phyloP scores from a whole-genome alignment of 1,140 invertebrate species.

The Ruditapes philippinarum region DNA sequence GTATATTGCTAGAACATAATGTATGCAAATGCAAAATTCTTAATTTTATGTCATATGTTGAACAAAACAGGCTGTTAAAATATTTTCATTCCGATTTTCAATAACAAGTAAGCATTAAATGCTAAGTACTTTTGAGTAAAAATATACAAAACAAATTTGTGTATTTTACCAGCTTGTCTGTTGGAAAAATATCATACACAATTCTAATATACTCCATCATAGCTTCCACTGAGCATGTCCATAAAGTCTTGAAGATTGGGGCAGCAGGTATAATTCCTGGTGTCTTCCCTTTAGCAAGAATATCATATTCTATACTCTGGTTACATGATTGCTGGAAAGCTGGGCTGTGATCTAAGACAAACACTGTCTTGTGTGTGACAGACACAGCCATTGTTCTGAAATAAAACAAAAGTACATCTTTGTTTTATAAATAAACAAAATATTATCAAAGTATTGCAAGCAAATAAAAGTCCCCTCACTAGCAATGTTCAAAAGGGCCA shows the following conservation, averaged over 20 bases:
- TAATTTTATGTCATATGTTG: too few species aligned
- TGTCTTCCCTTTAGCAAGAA: constrained; percentile 86
- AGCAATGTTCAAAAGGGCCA: too few species aligned
- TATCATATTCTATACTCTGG: constrained; percentile 95
- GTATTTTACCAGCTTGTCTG: constrained; percentile 92
- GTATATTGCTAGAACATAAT: too few species aligned
- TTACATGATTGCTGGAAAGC: constrained; percentile 96
- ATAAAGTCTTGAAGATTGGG: constrained; percentile 95
- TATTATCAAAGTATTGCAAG: too few species aligned
- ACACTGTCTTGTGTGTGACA: constrained; percentile 95
- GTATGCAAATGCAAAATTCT: too few species aligned
- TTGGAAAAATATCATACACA: constrained; percentile 98
- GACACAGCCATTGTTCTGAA: constrained; percentile 20
- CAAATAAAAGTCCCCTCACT: too few species aligned
- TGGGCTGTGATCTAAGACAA: constrained; percentile 97
- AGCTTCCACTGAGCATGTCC: constrained; percentile 98
- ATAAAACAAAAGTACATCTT: too few species aligned
- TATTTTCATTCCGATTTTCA: too few species aligned
- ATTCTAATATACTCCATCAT: constrained; percentile 98
- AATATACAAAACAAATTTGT: neutral
- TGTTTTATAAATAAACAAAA: too few species aligned
- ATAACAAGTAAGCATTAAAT: too few species aligned
- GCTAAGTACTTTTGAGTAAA: too few species aligned
- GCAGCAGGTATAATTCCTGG: constrained; percentile 91
- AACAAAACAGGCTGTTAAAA: too few species aligned